Conservation (phyloP, 2,888 invertebrate genomes). For the Theretra japonica region DNA sequence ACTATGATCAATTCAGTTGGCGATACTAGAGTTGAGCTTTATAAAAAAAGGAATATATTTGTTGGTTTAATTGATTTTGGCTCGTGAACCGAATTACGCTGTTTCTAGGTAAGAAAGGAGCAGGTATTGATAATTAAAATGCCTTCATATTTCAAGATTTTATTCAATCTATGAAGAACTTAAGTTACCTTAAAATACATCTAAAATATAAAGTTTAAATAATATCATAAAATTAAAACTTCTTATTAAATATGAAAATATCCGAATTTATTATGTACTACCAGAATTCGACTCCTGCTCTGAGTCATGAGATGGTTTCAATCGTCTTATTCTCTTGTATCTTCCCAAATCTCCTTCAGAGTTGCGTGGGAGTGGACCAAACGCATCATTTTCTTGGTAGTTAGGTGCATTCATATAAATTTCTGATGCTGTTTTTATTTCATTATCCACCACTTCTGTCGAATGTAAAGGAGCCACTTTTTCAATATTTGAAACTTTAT, state of each 20-base stretch:
- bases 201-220: slow-evolving; percentile 40
- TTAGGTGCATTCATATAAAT: slow-evolving; percentile 54
- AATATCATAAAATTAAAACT: slow-evolving; percentile 23
- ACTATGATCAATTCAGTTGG: too few species aligned
- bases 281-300: not conserved
- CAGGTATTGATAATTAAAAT: not conserved
- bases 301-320: slow-evolving; percentile 53
- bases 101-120: too few species aligned
- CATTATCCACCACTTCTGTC: slow-evolving; percentile 48
- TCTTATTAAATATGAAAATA: slow-evolving; percentile 22
- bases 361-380: slow-evolving; percentile 63
- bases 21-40: too few species aligned
- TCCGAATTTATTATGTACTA: not conserved
- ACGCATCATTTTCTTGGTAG: slow-evolving; percentile 68
- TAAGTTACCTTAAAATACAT: slow-evolving; percentile 41
- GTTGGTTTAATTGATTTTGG: too few species aligned
- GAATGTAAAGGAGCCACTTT: slow-evolving; percentile 44
- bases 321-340: slow-evolving; percentile 72
- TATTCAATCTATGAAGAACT: not conserved
- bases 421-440: slow-evolving; percentile 48
- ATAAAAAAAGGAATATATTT: too few species aligned
- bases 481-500: slow-evolving; percentile 38
- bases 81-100: too few species aligned
- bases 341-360: slow-evolving; percentile 67
- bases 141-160: not conserved